A percentile compares a stretch with the other conserved stretches of the same genome.
phyloP scores from a whole-genome alignment of 2,888 invertebrate genomes.

The Agriopis marginaria region DNA sequence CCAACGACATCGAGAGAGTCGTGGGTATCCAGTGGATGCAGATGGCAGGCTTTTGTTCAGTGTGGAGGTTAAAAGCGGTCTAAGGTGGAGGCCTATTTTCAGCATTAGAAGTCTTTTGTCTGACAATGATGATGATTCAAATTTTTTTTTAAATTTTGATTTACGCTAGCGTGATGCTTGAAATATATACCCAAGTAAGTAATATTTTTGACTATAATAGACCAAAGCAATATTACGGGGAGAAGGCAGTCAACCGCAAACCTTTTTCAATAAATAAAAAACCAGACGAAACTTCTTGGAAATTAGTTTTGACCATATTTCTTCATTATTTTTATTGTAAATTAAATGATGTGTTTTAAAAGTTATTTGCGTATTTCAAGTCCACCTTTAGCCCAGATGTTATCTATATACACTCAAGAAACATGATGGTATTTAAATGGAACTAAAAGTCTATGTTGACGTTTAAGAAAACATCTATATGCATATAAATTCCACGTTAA shows the following conservation, averaged over 20 bases:
- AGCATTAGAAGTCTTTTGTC: too few relatives aligned
- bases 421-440: constrained; percentile 7
- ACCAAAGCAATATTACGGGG: background rate
- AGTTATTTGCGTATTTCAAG: background rate
- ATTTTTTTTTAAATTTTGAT: too few relatives aligned
- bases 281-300: background rate
- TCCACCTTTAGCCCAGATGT: background rate
- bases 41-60: too few relatives aligned
- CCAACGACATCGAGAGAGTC: too few relatives aligned
- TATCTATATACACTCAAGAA: constrained; percentile 3
- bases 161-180: too few relatives aligned
- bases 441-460: constrained; percentile 17
- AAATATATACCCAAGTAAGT: too few relatives aligned
- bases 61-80: too few relatives aligned
- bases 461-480: constrained; percentile 6
- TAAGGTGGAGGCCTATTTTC: too few relatives aligned
- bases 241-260: background rate
- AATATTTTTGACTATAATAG: too few relatives aligned
- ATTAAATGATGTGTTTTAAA: background rate
- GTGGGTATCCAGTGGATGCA: too few relatives aligned
- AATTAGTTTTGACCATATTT: background rate
- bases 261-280: background rate
- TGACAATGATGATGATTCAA: too few relatives aligned
- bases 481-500: constrained; percentile 7
- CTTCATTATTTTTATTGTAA: background rate